These are phyloP conservation scores for Columba janthina DNA, from an alignment of 2,113 vertebrate species.

Conservation along the genomic window DNA sequence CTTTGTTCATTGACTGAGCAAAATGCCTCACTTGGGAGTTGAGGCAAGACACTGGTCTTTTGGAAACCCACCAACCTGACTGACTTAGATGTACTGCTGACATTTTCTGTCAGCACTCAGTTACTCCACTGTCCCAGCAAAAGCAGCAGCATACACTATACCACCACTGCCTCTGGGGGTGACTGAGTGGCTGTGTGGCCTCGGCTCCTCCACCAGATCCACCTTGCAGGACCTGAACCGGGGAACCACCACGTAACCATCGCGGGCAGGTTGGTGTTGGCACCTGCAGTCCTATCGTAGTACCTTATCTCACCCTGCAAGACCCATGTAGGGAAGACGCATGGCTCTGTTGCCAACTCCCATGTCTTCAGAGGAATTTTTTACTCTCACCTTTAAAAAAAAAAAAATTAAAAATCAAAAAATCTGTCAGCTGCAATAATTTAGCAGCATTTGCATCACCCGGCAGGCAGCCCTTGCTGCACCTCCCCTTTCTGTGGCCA, in stretches of 20 bases:
- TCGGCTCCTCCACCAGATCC: rapidly evolving
- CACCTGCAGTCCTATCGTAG: rapidly evolving
- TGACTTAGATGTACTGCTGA: rapidly evolving
- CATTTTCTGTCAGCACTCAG: rapidly evolving
- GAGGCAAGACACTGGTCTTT: rapidly evolving
- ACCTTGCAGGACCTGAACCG: rapidly evolving
- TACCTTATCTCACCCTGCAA: rapidly evolving
- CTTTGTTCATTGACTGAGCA: neutral
- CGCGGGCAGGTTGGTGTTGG: rapidly evolving
- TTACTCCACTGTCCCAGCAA: rapidly evolving
- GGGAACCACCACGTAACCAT: rapidly evolving
- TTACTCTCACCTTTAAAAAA: rapidly evolving
- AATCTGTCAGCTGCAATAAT: neutral
- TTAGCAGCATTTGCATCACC: rapidly evolving
- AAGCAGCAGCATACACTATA: rapidly evolving
- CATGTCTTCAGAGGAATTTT: neutral
- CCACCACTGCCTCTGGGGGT: rapidly evolving
- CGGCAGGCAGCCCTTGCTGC: rapidly evolving
- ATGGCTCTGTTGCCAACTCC: rapidly evolving
- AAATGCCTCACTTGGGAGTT: rapidly evolving
- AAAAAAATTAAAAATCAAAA: neutral
- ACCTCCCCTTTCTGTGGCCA: no score
- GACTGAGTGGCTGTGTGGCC: rapidly evolving
- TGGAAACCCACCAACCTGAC: rapidly evolving
- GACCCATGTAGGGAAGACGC: no score